phyloP scores from a whole-genome alignment of 2,888 invertebrate species.

The Phengaris arion region DNA sequence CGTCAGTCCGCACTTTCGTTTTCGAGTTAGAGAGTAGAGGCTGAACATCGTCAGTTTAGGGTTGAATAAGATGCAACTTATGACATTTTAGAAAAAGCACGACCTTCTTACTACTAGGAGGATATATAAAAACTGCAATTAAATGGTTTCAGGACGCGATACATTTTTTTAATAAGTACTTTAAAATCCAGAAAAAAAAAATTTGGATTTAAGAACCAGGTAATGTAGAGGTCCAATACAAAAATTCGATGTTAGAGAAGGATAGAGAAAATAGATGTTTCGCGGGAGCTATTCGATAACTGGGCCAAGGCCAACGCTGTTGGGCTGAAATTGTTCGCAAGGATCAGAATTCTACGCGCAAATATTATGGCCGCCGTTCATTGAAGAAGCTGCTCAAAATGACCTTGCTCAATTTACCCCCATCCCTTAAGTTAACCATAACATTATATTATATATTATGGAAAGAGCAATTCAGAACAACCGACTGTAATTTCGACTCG shows the following conservation, averaged over 20 bases:
- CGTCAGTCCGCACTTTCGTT: not conserved
- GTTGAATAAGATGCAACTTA: not conserved
- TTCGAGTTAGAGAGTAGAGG: not conserved
- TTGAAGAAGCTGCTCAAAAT: not conserved
- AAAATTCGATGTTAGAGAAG: conserved; percentile 10
- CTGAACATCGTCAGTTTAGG: not conserved
- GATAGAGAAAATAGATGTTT: conserved; percentile 12
- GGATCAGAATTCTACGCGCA: conserved; percentile 21
- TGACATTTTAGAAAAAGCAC: not conserved
- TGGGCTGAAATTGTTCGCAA: conserved; percentile 12
- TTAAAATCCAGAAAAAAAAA: too few relatives aligned
- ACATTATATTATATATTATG: too few relatives aligned
- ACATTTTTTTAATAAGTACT: too few relatives aligned
- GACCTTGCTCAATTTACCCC: not conserved
- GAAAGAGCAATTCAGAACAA: too few relatives aligned
- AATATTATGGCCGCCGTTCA: conserved; percentile 20
- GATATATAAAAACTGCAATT: not conserved
- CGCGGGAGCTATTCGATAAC: conserved; percentile 14
- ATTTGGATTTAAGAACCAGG: not conserved
- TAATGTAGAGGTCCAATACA: not conserved
- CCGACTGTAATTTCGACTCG: too few relatives aligned
- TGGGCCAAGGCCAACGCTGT: conserved; percentile 30
- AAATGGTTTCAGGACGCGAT: not conserved
- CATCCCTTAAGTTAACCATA: not conserved
- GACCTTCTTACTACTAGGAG: not conserved